Percentiles rank a stretch among this genome's conserved stretches.
phyloP scores from a whole-genome alignment of 1,140 invertebrate species.

The Homalodisca vitripennis region DNA sequence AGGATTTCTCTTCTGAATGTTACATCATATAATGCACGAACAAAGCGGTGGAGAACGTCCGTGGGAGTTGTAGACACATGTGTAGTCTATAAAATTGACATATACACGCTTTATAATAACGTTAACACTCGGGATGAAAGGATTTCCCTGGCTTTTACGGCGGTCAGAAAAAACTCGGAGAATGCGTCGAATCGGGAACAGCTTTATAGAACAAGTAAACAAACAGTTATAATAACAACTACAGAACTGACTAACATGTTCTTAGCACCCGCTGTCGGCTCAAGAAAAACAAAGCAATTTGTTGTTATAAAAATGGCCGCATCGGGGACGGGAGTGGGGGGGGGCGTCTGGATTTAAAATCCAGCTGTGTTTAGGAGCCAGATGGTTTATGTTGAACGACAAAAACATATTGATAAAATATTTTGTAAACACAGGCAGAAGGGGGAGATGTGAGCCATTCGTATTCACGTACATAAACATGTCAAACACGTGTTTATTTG shows the following conservation, averaged over 20 bases:
- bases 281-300: constrained; percentile 23
- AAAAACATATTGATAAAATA: constrained; percentile 27
- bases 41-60: too few relatives aligned
- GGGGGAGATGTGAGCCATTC: constrained; percentile 6
- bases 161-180: too few relatives aligned
- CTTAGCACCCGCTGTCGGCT: constrained; percentile 7
- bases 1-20: too few relatives aligned
- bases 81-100: too few relatives aligned
- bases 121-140: too few relatives aligned
- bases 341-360: constrained; percentile 24
- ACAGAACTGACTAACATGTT: not conserved
- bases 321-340: not conserved
- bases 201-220: not conserved
- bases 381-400: constrained; percentile 25
- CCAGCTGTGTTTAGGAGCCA: constrained; percentile 25
- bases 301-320: constrained; percentile 18
- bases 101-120: too few relatives aligned
- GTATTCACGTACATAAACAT: constrained; percentile 20
- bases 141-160: too few relatives aligned
- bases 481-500: constrained; percentile 25
- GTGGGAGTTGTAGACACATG: too few relatives aligned
- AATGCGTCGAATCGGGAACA: not conserved
- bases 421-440: constrained; percentile 26
- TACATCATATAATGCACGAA: too few relatives aligned
- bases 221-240: not conserved